Conservation (phyloP, 2,888 invertebrate species). For the Adelphocoris suturalis region DNA sequence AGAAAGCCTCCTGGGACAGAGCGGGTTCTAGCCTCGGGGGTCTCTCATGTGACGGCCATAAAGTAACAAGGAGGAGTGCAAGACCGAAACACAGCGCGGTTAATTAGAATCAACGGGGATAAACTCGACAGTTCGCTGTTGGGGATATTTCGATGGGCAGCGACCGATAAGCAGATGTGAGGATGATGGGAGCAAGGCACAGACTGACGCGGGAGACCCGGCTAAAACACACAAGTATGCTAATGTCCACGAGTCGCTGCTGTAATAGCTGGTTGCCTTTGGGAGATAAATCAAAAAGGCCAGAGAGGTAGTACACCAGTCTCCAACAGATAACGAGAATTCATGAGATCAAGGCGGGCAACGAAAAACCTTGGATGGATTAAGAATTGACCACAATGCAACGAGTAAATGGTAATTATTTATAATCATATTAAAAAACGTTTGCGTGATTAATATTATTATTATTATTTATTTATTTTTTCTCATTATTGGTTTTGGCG, state of each 20-base stretch:
- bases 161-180: constrained; percentile 21
- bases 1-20: neutral
- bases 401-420: no score
- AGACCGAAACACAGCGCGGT: neutral
- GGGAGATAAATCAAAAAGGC: constrained; percentile 1
- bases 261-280: constrained; percentile 10
- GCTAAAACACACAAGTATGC: constrained; percentile 8
- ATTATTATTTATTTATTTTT: no score
- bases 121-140: neutral
- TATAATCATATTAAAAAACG: no score
- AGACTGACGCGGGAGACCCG: neutral
- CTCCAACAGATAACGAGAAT: no score
- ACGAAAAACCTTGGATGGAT: no score
- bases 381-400: no score
- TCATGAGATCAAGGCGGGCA: no score
- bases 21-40: neutral
- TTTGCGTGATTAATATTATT: no score
- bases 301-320: no score
- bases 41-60: neutral
- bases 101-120: constrained; percentile 25
- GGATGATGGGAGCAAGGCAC: constrained; percentile 11
- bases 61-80: neutral
- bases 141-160: constrained; percentile 12
- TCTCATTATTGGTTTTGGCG: no score
- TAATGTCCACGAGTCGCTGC: constrained; percentile 11